phyloP scores from a whole-genome alignment of 1,140 invertebrate genomes.

The Leptinotarsa lineolata region DNA sequence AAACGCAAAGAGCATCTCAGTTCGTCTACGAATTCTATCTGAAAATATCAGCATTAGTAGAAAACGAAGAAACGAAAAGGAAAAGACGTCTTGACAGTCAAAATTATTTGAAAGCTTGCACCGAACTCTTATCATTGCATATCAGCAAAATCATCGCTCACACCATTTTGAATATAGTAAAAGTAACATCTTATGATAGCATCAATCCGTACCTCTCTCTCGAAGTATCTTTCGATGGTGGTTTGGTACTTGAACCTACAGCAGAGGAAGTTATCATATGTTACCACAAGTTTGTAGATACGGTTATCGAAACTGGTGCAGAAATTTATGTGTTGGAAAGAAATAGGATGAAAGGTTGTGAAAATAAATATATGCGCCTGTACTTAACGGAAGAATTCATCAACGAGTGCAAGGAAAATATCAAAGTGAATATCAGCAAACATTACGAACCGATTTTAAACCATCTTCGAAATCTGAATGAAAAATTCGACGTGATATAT shows the following conservation, averaged over 20 bases:
- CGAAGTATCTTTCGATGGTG: constrained; percentile 34
- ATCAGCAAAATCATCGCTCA: constrained; percentile 38
- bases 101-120: constrained; percentile 36
- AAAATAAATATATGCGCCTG: constrained; percentile 35
- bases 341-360: constrained; percentile 40
- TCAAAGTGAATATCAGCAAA: constrained; percentile 35
- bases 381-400: constrained; percentile 46
- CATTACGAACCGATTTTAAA: constrained; percentile 38
- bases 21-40: constrained; percentile 39
- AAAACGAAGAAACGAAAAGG: constrained; percentile 28
- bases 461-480: constrained; percentile 36
- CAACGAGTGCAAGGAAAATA: constrained; percentile 30
- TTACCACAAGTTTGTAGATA: constrained; percentile 37
- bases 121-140: constrained; percentile 40
- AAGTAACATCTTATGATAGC: constrained; percentile 33
- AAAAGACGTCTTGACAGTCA: not conserved
- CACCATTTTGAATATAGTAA: constrained; percentile 37
- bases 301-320: constrained; percentile 32
- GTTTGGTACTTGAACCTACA: constrained; percentile 35
- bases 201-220: constrained; percentile 40
- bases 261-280: constrained; percentile 29
- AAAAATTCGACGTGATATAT: constrained; percentile 37
- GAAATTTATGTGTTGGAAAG: constrained; percentile 37
- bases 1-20: constrained; percentile 43
- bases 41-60: constrained; percentile 34